These are phyloP conservation scores for Diacarnus erythraeanus DNA, from an alignment of 37 sponge, comb jelly and placozoan genomes.

Conservation along the genomic window DNA sequence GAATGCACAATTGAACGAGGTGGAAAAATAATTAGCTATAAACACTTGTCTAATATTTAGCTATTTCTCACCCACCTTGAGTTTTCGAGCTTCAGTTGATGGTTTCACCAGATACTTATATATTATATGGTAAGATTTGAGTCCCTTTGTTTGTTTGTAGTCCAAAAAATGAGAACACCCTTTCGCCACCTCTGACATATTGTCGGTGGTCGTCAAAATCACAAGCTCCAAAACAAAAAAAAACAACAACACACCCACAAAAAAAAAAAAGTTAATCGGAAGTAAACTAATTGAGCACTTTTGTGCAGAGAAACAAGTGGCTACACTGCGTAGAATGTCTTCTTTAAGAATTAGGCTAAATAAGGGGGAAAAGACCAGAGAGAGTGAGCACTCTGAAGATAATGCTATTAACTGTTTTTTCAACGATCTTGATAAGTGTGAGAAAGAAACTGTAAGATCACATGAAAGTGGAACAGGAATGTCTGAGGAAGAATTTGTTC, in stretches of 20 bases:
- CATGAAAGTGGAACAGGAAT: background rate
- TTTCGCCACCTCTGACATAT: slow-evolving; percentile 69
- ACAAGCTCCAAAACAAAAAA: too few species aligned
- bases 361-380: too few species aligned
- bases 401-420: background rate
- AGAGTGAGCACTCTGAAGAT: background rate
- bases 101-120: slow-evolving; percentile 81
- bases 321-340: too few species aligned
- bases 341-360: too few species aligned
- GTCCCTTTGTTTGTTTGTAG: slow-evolving; percentile 32
- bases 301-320: too few species aligned
- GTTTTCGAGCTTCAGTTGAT: slow-evolving; percentile 59
- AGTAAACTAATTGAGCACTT: too few species aligned
- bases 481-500: background rate
- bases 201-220: too few species aligned
- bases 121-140: slow-evolving; percentile 79
- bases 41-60: background rate
- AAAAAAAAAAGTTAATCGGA: too few species aligned
- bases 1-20: too few species aligned
- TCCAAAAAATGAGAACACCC: slow-evolving; percentile 75
- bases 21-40: background rate
- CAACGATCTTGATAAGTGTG: background rate
- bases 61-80: slow-evolving; percentile 48
- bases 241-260: too few species aligned
- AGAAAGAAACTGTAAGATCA: background rate